Conservation (phyloP, 2,797 vertebrate genomes). For the Sandelia bainsii region DNA sequence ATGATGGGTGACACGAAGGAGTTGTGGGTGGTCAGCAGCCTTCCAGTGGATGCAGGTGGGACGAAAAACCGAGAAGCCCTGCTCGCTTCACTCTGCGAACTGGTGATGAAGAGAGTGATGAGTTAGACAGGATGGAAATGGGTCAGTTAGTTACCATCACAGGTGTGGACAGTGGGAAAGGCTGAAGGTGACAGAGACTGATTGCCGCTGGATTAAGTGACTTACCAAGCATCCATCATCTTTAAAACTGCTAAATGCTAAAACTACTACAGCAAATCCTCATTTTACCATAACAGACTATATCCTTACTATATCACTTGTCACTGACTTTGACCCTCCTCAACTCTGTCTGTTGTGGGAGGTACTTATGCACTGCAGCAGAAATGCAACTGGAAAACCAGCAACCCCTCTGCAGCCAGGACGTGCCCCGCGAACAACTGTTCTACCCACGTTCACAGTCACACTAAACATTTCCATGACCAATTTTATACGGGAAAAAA, state of each 20-base stretch:
- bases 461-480: background rate
- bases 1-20: slow-evolving; percentile 27
- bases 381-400: slow-evolving; percentile 5
- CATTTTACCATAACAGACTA: too few relatives aligned
- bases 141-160: slow-evolving; percentile 75
- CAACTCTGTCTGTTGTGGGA: background rate
- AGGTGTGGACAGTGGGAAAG: slow-evolving; percentile 74
- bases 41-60: slow-evolving; percentile 61
- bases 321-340: background rate
- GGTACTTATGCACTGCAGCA: slow-evolving; percentile 1
- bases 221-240: background rate
- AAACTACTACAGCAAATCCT: background rate
- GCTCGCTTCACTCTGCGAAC: slow-evolving; percentile 45
- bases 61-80: slow-evolving; percentile 27
- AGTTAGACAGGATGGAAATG: slow-evolving; percentile 70
- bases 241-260: background rate
- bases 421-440: background rate
- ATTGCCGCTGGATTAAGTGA: slow-evolving; percentile 48
- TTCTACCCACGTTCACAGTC: background rate
- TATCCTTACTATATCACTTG: background rate
- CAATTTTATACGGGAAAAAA: background rate
- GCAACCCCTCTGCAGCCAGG: background rate
- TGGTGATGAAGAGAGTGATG: slow-evolving; percentile 81
- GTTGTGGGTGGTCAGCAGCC: slow-evolving; percentile 74
- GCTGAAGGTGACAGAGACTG: slow-evolving; percentile 66